These are phyloP conservation scores for Rhabdophis nuchalis DNA, from an alignment of 2,797 vertebrate species.

Conservation along the genomic window DNA sequence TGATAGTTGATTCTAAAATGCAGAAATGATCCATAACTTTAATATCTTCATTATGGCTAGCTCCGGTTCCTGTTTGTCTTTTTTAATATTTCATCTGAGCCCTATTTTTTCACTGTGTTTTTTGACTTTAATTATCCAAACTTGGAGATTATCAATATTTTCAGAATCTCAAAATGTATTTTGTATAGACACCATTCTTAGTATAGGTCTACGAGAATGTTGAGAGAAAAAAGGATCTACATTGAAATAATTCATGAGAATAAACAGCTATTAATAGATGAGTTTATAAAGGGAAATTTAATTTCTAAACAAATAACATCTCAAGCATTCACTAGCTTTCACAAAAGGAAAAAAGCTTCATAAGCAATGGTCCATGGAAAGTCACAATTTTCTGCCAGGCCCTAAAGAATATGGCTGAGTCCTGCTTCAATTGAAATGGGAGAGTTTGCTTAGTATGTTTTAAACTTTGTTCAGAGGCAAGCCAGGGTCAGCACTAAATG, in stretches of 20 bases:
- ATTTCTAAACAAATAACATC: rapidly evolving
- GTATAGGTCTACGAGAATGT: neutral
- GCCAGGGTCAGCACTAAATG: neutral
- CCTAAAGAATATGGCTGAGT: neutral
- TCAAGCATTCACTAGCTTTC: neutral
- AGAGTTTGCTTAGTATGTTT: neutral
- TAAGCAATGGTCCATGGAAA: neutral
- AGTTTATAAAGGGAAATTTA: neutral
- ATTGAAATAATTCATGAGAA: neutral
- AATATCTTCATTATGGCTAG: neutral
- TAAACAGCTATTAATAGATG: neutral
- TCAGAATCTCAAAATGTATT: neutral
- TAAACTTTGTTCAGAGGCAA: neutral
- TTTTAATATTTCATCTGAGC: neutral
- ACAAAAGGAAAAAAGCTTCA: neutral
- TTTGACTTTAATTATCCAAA: neutral
- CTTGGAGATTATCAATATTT: neutral
- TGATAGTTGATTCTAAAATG: neutral
- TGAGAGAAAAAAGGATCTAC: neutral
- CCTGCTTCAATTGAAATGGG: neutral
- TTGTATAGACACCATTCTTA: neutral
- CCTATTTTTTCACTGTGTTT: neutral
- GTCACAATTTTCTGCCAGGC: neutral
- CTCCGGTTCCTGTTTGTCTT: neutral
- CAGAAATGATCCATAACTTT: neutral